Evolutionary conservation across 2,888 invertebrate genomes (phyloP).

Genomic region (Sminthurides aquaticus): DNA sequence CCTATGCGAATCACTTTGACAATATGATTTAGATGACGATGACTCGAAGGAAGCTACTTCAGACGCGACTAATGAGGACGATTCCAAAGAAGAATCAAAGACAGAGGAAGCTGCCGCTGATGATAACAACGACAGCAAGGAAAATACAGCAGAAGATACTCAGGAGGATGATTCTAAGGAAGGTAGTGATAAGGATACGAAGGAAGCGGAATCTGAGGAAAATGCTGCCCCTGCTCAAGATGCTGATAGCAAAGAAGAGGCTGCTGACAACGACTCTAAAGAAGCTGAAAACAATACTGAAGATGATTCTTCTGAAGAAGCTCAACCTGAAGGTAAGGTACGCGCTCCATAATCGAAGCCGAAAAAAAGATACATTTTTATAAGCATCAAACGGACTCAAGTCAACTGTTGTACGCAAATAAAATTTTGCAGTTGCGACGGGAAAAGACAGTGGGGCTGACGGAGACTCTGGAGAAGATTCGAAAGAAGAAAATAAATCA

Average conservation of each 20-base stretch:
- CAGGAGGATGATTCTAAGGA: conserved; percentile 27
- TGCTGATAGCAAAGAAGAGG: conserved; percentile 44
- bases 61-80: conserved; percentile 2
- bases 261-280: conserved; percentile 26
- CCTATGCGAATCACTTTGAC: no score
- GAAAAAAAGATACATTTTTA: conserved; percentile 43
- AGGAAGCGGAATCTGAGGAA: conserved; percentile 47
- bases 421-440: neutral
- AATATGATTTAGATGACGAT: conserved; percentile 3
- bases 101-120: neutral
- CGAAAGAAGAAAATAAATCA: conserved; percentile 40
- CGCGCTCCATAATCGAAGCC: conserved; percentile 36
- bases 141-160: conserved; percentile 49
- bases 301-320: conserved; percentile 15
- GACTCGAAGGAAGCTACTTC: conserved; percentile 8
- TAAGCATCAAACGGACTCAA: neutral
- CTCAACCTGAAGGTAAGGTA: conserved; percentile 38
- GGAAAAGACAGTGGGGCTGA: conserved; percentile 38
- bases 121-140: conserved; percentile 35
- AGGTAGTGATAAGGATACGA: conserved; percentile 18
- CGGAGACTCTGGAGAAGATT: conserved; percentile 33
- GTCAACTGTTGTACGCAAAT: neutral
- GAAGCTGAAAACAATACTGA: conserved; percentile 48
- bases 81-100: neutral
- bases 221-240: conserved; percentile 43